phyloP scores from a whole-genome alignment of 2,797 vertebrate species.

The Dendrocincla fuliginosa region DNA sequence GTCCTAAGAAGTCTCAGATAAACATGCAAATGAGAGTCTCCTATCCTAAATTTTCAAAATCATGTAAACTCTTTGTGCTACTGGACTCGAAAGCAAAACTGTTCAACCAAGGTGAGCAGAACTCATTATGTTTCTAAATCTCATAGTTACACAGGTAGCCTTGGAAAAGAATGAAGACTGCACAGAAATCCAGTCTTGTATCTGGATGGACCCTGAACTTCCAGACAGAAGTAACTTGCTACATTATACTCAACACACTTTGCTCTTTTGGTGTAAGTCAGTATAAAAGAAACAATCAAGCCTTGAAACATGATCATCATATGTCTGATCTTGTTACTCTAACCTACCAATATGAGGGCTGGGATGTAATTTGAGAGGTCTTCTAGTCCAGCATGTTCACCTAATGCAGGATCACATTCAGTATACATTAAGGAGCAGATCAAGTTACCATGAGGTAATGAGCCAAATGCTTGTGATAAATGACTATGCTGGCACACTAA shows the following conservation, averaged over 20 bases:
- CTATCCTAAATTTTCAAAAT: neutral
- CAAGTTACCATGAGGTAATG: neutral
- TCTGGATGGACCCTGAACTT: neutral
- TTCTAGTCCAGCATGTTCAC: fast-evolving
- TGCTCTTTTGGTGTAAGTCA: neutral
- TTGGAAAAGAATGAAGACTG: neutral
- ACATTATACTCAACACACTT: neutral
- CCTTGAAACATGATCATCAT: neutral
- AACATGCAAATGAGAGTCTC: neutral
- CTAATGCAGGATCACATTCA: neutral
- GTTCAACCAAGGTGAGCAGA: neutral
- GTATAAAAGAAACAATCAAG: neutral
- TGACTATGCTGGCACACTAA: neutral
- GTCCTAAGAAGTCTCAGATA: neutral
- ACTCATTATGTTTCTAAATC: neutral
- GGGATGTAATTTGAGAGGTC: neutral
- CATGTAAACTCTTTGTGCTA: neutral
- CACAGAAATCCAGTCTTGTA: neutral
- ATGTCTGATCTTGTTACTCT: neutral
- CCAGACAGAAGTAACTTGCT: neutral
- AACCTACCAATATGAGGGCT: neutral
- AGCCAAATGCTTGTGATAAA: neutral
- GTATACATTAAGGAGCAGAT: neutral
- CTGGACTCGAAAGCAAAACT: neutral
- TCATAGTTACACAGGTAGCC: neutral